A percentile compares a stretch with the other conserved stretches of the same genome.
Evolutionary conservation across 2,888 invertebrate genomes (phyloP).

Genomic region (Andrena haemorrhoa): DNA sequence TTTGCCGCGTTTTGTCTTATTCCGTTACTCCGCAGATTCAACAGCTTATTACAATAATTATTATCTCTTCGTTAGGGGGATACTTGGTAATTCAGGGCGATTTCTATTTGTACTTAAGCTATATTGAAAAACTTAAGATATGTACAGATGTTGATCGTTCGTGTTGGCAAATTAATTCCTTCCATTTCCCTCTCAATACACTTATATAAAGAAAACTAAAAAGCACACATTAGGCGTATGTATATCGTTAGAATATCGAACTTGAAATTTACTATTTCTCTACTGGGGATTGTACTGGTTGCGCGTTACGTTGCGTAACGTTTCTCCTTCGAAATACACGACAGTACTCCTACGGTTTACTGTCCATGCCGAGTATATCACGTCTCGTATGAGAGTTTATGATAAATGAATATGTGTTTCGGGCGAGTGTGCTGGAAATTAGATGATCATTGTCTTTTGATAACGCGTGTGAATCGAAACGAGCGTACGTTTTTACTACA

Average conservation of each 20-base stretch:
- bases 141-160: conserved; percentile 47
- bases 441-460: not conserved
- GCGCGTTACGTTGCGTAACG: conserved; percentile 15
- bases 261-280: conserved; percentile 34
- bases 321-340: conserved; percentile 8
- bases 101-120: conserved; percentile 34
- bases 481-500: conserved; percentile 16
- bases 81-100: conserved; percentile 24
- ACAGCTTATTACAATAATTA: conserved; percentile 56
- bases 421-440: conserved; percentile 1
- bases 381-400: conserved; percentile 26
- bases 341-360: conserved; percentile 25
- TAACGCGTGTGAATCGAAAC: conserved; percentile 29
- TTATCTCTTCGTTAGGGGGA: conserved; percentile 37
- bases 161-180: conserved; percentile 14
- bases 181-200: not conserved
- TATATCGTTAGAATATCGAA: conserved; percentile 43
- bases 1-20: conserved; percentile 33
- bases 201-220: conserved; percentile 28
- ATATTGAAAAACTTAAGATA: conserved; percentile 48
- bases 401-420: conserved; percentile 21
- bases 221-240: conserved; percentile 36
- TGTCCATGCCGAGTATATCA: conserved; percentile 33
- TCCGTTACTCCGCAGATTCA: conserved; percentile 46
- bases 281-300: conserved; percentile 38